Conservation (phyloP, 2,888 invertebrate genomes). For the Leptopilina drosophilae region DNA sequence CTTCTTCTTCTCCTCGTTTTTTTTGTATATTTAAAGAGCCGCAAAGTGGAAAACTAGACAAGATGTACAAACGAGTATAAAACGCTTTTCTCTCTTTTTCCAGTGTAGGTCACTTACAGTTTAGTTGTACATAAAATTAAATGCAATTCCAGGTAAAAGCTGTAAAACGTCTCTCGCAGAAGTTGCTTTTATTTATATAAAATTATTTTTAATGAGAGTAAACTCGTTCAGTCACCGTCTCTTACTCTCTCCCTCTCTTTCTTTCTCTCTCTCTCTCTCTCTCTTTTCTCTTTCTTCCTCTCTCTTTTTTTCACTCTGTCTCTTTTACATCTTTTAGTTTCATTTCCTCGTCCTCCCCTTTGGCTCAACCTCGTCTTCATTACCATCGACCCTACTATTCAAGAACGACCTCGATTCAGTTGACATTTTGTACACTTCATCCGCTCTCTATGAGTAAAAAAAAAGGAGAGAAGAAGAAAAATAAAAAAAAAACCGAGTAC, state of each 20-base stretch:
- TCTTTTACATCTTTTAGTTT: slow-evolving; percentile 35
- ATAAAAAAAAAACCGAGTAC: not conserved
- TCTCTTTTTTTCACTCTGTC: not conserved
- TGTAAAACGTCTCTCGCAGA: not conserved
- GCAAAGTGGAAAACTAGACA: slow-evolving; percentile 3
- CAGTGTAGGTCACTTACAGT: slow-evolving; percentile 23
- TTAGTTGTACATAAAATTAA: slow-evolving; percentile 24
- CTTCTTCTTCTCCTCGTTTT: too few relatives aligned
- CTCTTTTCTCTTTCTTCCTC: slow-evolving; percentile 8
- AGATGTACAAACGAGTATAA: slow-evolving; percentile 3
- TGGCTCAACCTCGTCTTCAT: slow-evolving; percentile 41
- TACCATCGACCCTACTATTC: slow-evolving; percentile 37
- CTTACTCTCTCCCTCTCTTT: slow-evolving; percentile 24
- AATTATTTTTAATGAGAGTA: slow-evolving; percentile 39
- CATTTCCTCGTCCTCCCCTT: slow-evolving; percentile 4
- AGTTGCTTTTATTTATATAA: slow-evolving; percentile 36
- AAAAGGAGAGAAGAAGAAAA: not conserved
- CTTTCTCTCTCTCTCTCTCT: not conserved
- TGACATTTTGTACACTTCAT: slow-evolving; percentile 38
- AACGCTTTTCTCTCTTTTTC: slow-evolving; percentile 6
- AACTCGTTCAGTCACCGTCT: slow-evolving; percentile 7
- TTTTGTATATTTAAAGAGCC: not conserved
- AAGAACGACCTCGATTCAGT: slow-evolving; percentile 37
- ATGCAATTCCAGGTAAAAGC: not conserved
- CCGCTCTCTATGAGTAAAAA: slow-evolving; percentile 20